Conservation (phyloP, 2,113 vertebrate genomes). For the Pelobates fuscus region DNA sequence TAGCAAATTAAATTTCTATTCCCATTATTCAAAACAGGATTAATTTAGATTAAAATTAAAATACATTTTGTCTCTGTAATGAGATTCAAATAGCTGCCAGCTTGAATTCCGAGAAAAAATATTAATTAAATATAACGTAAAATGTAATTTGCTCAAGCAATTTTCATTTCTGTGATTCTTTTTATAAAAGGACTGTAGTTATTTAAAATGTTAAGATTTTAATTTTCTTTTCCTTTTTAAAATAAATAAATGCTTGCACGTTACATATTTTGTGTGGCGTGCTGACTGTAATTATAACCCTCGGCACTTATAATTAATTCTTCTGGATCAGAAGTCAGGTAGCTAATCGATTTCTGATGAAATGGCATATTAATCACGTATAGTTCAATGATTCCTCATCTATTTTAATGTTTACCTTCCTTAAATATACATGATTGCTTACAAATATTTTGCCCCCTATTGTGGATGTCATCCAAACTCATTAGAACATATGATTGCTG, state of each 20-base stretch:
- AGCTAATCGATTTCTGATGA: constrained; percentile 87
- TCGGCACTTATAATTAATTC: constrained; percentile 83
- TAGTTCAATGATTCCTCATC: constrained; percentile 72
- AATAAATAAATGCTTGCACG: background rate
- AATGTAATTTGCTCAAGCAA: constrained; percentile 80
- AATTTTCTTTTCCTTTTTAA: constrained; percentile 72
- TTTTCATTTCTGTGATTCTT: constrained; percentile 74
- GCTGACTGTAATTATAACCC: constrained; percentile 80
- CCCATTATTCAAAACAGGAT: constrained; percentile 72
- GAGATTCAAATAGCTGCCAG: constrained; percentile 76
- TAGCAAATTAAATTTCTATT: constrained; percentile 65
- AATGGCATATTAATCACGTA: constrained; percentile 84
- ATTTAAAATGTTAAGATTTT: constrained; percentile 76
- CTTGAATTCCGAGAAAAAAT: constrained; percentile 75
- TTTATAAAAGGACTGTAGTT: constrained; percentile 75
- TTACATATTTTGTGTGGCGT: constrained; percentile 81
- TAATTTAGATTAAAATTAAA: constrained; percentile 77
- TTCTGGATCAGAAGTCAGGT: constrained; percentile 78
- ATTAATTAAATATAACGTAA: constrained; percentile 80
- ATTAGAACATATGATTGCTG: no score
- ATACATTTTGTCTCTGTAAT: constrained; percentile 71
- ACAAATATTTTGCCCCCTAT: background rate
- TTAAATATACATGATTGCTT: constrained; percentile 61
- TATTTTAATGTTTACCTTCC: constrained; percentile 69
- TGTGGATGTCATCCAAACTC: no score